Conservation (phyloP, 2,113 vertebrate species). For the Romanogobio albipinnatus region DNA sequence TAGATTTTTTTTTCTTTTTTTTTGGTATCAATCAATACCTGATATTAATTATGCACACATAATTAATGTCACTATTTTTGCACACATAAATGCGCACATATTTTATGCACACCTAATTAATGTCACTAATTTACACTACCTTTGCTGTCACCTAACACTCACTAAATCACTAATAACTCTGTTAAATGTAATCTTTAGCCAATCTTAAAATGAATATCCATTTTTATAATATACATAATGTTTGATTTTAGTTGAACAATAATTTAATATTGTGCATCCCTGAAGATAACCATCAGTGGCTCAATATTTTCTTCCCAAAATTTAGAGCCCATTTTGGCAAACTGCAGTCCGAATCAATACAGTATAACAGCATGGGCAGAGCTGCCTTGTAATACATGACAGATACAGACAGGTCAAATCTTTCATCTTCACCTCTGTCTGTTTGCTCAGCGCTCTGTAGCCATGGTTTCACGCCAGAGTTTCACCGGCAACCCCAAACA, state of each 20-base stretch:
- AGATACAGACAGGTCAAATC: conserved; percentile 50
- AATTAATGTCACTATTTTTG: background rate
- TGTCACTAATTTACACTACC: background rate
- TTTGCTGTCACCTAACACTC: background rate
- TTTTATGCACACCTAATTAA: background rate
- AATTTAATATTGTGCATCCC: background rate
- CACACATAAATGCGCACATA: background rate
- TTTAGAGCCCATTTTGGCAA: conserved; percentile 16
- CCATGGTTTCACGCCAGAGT: conserved; percentile 61
- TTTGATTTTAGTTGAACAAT: background rate
- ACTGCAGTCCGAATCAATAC: conserved; percentile 12
- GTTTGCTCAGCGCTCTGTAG: conserved; percentile 45
- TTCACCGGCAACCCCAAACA: conserved; percentile 60
- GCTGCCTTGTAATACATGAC: conserved; percentile 52
- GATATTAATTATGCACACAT: background rate
- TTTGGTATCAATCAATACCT: too few relatives aligned
- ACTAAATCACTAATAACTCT: background rate
- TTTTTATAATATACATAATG: too few relatives aligned
- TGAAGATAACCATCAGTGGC: too few relatives aligned
- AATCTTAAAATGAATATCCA: too few relatives aligned
- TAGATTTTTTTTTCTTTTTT: too few relatives aligned
- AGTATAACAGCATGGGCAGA: conserved; percentile 25
- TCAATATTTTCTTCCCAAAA: background rate
- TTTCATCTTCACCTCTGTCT: conserved; percentile 51
- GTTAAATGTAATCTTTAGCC: too few relatives aligned